A percentile compares a stretch with the other conserved stretches of the same genome.
Evolutionary conservation across 2,797 vertebrate species (phyloP).

Genomic region (Geotrypetes seraphini): DNA sequence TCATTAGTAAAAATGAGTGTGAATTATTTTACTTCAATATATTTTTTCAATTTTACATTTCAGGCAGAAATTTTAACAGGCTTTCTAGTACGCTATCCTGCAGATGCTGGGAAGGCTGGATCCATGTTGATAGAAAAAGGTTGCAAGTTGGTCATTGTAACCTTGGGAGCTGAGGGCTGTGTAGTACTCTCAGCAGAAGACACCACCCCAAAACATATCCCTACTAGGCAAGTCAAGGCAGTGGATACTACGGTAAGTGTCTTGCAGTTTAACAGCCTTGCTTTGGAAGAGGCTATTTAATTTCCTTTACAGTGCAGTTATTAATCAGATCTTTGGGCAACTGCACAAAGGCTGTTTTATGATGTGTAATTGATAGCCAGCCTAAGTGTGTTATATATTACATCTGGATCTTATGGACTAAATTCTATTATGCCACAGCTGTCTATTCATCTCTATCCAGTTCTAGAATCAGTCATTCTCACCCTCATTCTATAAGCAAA

Average conservation of each 20-base stretch:
- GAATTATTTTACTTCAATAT: too few species aligned
- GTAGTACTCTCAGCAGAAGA: conserved; percentile 65
- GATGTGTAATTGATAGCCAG: conserved; percentile 16
- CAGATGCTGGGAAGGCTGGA: conserved; percentile 62
- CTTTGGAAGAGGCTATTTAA: conserved; percentile 31
- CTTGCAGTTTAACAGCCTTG: conserved; percentile 35
- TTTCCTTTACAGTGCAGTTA: conserved; percentile 18
- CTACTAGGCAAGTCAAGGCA: conserved; percentile 56
- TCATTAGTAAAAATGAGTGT: too few species aligned
- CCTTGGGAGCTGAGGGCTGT: conserved; percentile 81
- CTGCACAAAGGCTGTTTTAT: conserved; percentile 22
- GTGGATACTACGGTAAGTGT: conserved; percentile 87
- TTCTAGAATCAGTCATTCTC: conserved; percentile 6
- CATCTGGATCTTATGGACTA: conserved; percentile 13
- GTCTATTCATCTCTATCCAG: conserved; percentile 7
- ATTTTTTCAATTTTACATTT: conserved; percentile 22
- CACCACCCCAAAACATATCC: conserved; percentile 61
- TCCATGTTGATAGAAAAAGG: conserved; percentile 64
- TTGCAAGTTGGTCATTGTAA: conserved; percentile 72
- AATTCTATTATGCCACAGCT: conserved; percentile 10
- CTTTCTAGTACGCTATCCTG: conserved; percentile 45
- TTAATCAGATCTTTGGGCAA: conserved; percentile 27
- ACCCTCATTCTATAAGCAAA: too few species aligned
- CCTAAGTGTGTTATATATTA: conserved; percentile 19
- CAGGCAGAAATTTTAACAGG: conserved; percentile 87